phyloP scores from a whole-genome alignment of 2,797 vertebrate genomes.

The Podargus strigoides region DNA sequence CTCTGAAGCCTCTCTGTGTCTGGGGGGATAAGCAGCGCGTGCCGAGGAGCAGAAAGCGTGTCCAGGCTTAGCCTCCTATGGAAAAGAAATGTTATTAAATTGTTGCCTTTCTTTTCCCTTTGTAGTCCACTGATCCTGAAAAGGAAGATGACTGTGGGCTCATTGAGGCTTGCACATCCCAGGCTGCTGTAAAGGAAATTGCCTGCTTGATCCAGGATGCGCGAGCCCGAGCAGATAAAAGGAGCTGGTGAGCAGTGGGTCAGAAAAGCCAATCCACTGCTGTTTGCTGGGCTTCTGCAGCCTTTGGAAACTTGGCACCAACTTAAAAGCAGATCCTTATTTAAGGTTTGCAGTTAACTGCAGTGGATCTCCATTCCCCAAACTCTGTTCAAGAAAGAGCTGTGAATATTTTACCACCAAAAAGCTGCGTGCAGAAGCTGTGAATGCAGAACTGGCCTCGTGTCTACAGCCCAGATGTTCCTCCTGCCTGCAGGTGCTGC shows the following conservation, averaged over 20 bases:
- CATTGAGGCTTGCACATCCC: neutral
- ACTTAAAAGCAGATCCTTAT: neutral
- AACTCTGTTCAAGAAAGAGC: neutral
- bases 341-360: neutral
- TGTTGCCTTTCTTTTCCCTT: neutral
- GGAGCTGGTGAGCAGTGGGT: neutral
- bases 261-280: neutral
- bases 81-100: neutral
- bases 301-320: neutral
- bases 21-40: accelerated
- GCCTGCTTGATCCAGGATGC: neutral
- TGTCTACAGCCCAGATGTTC: neutral
- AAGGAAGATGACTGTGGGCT: neutral
- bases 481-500: neutral
- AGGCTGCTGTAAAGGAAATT: neutral
- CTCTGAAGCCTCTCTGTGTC: neutral
- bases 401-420: neutral
- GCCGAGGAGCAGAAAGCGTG: neutral
- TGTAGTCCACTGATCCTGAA: neutral
- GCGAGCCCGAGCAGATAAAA: neutral
- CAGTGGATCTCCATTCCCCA: accelerated
- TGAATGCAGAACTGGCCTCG: neutral
- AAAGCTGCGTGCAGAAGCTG: accelerated
- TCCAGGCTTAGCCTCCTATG: neutral
- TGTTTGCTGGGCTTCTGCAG: neutral